Base-by-base conservation (phyloP, 2,888 invertebrate genomes). In the Chrysina gloriosa region DNA sequence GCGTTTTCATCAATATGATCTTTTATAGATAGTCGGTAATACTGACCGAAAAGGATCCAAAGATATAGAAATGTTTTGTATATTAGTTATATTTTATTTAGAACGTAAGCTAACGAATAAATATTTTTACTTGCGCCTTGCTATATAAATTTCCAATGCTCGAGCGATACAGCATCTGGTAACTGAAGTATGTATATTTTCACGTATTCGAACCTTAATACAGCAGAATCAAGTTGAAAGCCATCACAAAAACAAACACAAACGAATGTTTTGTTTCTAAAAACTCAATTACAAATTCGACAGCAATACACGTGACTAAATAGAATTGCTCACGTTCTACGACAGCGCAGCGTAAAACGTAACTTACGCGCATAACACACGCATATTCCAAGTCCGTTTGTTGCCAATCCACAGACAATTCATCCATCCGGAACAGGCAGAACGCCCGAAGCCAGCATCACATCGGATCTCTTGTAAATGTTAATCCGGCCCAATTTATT, bases 401-500 rank as follows among this genome's bases (percentile, higher is more conserved):
- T 65, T 54, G 31, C 65, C 52, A 63, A 61, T 72, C 67, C 61
- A 63, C 63, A 70, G 72, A 70, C 71, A 68, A 71, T 58, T 69
- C 48, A 72, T 74, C 77, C 76, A 77, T 78, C 78, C 76, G 70
- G 73, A 78, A 78, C 78, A 78, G 78, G 75, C 77, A 73, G 72
- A 72, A 65, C 63, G 70, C 77, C 77, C 72, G 70, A 48, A 76
- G 75, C 75, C 68, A 72, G 72, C 76, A 78, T 79, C 79, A 79
- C 76, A 77, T 76, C 75, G 76, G 74, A 78, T 77, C 79, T 78
- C 78, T 75, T 78, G 76, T 77, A 75, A 78, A 78, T 76, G 78
- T 78, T 79, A 79, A 79, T 69, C 66, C 72, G 61, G 65, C 69
- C 79, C 81, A 80, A 81, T 82, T 80, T 81, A 81, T 81, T 81